Evolutionary conservation across 2,797 vertebrate genomes (phyloP).

Genomic region (Falco peregrinus): DNA sequence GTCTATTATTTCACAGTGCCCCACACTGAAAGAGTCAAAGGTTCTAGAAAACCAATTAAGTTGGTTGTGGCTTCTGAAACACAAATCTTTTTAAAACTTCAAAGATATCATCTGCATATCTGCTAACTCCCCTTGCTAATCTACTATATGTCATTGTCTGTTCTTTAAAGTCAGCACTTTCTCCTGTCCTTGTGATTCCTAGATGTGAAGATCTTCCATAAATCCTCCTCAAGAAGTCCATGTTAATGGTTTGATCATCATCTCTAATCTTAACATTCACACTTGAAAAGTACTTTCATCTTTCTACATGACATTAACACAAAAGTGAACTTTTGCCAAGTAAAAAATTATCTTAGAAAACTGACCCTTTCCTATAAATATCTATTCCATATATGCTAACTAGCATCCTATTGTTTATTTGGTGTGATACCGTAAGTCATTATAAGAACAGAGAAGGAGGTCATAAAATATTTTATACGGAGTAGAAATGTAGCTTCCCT

Average conservation of each 20-base stretch:
- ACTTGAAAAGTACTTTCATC: neutral
- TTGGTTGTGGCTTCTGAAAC: neutral
- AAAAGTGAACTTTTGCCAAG: neutral
- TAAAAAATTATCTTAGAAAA: neutral
- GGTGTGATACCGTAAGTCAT: neutral
- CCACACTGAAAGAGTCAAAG: neutral
- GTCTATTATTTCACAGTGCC: neutral
- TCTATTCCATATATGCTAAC: neutral
- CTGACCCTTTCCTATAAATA: neutral
- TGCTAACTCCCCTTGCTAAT: neutral
- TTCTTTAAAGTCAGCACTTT: neutral
- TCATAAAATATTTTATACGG: neutral
- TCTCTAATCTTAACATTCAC: neutral
- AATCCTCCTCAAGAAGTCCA: neutral
- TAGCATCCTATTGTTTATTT: neutral
- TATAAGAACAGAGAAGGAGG: neutral
- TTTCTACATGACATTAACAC: neutral
- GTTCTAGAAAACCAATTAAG: slow-evolving; percentile 2
- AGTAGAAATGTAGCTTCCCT: neutral
- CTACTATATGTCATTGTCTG: neutral
- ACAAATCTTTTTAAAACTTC: slow-evolving; percentile 4
- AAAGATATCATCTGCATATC: neutral
- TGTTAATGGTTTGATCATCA: neutral
- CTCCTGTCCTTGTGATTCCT: neutral
- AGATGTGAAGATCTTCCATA: neutral